These are phyloP conservation scores for Clitarchus hookeri DNA, from an alignment of 2,888 invertebrate genomes.

Conservation along the genomic window DNA sequence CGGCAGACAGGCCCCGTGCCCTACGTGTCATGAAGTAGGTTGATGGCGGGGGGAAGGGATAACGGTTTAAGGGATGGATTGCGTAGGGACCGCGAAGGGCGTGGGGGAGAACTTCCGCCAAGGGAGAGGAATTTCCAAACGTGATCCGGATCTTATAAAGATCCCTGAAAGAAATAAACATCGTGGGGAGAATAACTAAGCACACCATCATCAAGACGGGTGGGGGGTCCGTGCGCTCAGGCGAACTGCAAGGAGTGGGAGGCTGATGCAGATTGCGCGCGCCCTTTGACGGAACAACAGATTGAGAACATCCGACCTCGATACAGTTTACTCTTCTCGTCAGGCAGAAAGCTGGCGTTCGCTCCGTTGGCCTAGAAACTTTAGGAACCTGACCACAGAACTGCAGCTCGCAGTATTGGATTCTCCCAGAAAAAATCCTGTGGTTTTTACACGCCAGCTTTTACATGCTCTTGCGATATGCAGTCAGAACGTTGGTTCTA, in stretches of 20 bases:
- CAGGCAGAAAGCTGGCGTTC: neutral
- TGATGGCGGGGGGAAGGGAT: constrained; percentile 19
- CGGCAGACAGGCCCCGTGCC: neutral
- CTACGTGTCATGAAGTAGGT: neutral
- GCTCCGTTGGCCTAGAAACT: no score
- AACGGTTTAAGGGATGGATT: neutral
- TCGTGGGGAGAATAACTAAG: constrained; percentile 33
- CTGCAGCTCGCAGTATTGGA: no score
- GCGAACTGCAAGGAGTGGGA: neutral
- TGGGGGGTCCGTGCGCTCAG: neutral
- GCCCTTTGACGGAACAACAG: neutral
- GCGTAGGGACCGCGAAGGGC: neutral
- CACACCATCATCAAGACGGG: neutral
- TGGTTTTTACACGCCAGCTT: no score
- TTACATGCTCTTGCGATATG: no score
- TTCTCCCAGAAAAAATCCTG: no score
- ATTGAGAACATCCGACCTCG: neutral
- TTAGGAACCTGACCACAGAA: no score
- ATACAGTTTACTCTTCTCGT: neutral
- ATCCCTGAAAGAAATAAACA: constrained; percentile 37
- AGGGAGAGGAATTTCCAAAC: constrained; percentile 32
- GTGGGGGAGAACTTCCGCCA: constrained; percentile 27
- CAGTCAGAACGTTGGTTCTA: no score
- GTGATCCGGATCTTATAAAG: constrained; percentile 36
- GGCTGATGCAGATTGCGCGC: neutral